Evolutionary conservation across 2,113 vertebrate genomes (phyloP).

Genomic region (Ochotona princeps): DNA sequence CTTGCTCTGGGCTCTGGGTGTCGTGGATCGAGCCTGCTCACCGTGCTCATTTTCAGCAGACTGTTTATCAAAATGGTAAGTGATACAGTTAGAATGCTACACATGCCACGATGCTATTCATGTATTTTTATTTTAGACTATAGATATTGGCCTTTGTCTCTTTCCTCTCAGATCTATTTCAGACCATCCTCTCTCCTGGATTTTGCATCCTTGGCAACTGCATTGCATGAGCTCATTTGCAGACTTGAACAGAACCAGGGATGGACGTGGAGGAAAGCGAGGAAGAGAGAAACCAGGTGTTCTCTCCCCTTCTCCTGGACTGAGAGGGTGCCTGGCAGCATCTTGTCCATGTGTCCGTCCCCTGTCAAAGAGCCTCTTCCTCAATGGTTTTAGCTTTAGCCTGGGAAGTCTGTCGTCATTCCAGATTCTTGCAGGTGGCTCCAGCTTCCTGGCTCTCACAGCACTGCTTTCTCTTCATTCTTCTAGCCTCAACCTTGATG

Average conservation of each 20-base stretch:
- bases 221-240: not conserved
- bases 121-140: slow-evolving; percentile 61
- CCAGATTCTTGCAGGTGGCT: not conserved
- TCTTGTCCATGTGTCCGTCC: not conserved
- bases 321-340: not conserved
- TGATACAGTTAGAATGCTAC: slow-evolving; percentile 59
- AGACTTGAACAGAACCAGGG: not conserved
- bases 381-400: not conserved
- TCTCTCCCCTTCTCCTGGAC: not conserved
- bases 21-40: not conserved
- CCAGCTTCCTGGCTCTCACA: not conserved
- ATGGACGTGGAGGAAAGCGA: not conserved
- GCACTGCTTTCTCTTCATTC: not conserved
- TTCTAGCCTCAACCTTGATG: not conserved
- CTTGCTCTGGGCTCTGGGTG: not conserved
- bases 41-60: not conserved
- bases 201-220: not conserved
- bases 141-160: slow-evolving; percentile 19
- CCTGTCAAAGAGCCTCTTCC: not conserved
- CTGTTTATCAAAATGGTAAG: slow-evolving; percentile 33
- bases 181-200: not conserved
- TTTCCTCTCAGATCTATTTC: slow-evolving; percentile 57
- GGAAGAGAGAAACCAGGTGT: not conserved
- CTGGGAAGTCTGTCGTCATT: not conserved
- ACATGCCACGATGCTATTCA: slow-evolving; percentile 54